Evolutionary conservation across 2,888 invertebrate genomes (phyloP).

Genomic region (Galerucella calmariensis): DNA sequence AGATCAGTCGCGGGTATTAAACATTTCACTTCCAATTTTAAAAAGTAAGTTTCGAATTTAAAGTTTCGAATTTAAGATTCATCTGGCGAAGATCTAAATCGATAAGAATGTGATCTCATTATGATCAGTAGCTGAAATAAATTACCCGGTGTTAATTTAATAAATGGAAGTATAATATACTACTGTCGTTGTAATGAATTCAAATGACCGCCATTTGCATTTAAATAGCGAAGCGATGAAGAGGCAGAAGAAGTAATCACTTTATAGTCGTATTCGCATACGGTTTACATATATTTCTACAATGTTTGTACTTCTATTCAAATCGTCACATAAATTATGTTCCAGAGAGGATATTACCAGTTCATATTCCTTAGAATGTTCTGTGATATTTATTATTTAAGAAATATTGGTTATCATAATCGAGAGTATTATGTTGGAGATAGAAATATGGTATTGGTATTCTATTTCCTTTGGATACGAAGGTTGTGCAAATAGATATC

Average conservation of each 20-base stretch:
- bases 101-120: constrained; percentile 24
- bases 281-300: constrained; percentile 45
- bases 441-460: constrained; percentile 18
- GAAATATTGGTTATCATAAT: constrained; percentile 32
- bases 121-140: constrained; percentile 38
- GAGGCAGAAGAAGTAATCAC: constrained; percentile 42
- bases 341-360: constrained; percentile 26
- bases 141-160: constrained; percentile 48
- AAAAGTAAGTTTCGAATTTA: no score
- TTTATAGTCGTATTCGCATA: constrained; percentile 46
- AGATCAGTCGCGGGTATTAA: no score
- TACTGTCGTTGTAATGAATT: constrained; percentile 47
- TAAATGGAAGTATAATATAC: constrained; percentile 49
- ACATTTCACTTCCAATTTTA: no score
- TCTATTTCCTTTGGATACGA: constrained; percentile 19
- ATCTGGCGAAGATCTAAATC: not conserved
- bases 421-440: constrained; percentile 12
- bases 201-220: constrained; percentile 47
- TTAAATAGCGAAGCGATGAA: constrained; percentile 42
- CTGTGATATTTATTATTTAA: constrained; percentile 30
- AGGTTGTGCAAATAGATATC: not conserved
- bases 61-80: no score
- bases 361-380: constrained; percentile 23
- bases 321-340: constrained; percentile 33
- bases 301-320: constrained; percentile 35